A percentile compares a stretch with the other conserved stretches of the same genome.
Conservation (phyloP, 1,140 invertebrate genomes). For the Ceratitis capitata region DNA sequence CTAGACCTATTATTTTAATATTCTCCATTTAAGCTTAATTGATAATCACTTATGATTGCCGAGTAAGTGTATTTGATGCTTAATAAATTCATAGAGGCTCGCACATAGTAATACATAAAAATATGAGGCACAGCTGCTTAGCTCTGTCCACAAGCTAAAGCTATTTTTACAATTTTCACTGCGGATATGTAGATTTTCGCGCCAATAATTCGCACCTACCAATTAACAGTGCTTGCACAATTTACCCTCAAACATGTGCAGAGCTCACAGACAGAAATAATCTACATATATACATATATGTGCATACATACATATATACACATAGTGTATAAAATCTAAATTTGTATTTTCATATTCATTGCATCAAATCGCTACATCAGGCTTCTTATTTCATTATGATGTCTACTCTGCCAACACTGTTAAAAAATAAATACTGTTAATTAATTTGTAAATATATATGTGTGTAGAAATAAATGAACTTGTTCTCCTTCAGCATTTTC, state of each 20-base stretch:
- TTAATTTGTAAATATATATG: not conserved
- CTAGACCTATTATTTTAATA: too few relatives aligned
- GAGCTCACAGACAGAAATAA: too few relatives aligned
- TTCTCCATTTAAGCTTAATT: too few relatives aligned
- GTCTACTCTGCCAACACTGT: not conserved
- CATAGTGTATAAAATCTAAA: too few relatives aligned
- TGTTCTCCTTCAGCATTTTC: conserved; percentile 17
- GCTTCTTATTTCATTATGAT: not conserved
- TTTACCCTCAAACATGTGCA: not conserved
- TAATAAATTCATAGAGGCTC: too few relatives aligned
- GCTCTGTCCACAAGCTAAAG: not conserved
- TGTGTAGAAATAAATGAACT: not conserved
- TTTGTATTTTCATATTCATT: too few relatives aligned
- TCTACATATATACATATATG: not conserved
- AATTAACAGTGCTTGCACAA: not conserved
- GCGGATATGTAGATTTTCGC: not conserved
- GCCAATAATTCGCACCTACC: conserved; percentile 1
- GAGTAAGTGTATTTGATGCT: too few relatives aligned
- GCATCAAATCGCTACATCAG: not conserved
- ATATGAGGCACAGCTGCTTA: not conserved
- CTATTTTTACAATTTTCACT: not conserved
- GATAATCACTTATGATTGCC: too few relatives aligned
- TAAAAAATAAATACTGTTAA: not conserved
- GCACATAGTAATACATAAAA: too few relatives aligned
- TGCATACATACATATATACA: not conserved